Base-by-base conservation (phyloP, 1,140 invertebrate species). In the Zaprionus lachaisei region DNA sequence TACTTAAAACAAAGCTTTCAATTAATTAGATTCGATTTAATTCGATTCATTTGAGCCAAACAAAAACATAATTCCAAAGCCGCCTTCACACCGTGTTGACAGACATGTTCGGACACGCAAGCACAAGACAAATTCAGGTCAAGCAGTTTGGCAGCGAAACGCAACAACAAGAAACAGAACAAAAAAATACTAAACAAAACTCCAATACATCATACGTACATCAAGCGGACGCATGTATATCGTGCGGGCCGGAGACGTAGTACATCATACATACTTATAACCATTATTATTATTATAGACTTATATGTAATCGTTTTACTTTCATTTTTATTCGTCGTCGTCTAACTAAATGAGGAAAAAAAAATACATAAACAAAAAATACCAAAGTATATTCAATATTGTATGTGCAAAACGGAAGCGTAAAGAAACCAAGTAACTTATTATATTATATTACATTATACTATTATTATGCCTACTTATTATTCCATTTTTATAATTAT, bases 401-500 rank as follows among this genome's bases (percentile, higher is more conserved):
- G 80, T 81, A 87, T 87, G 80, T 83, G 83, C 80, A 87, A 86
- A 71, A 71, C 24, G 65, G 65, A 75, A 80, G 85, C 64, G 56
- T 68, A 74, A 84, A 63, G 68, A 82, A 87, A 83, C 72, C 65
- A 82, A 77, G 51, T 67, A 66, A 34, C 85, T 81, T 89, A 89
- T 89, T 89, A 84, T 89, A 87, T 87, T 87, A 72, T 81, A 89
- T 89, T 89, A 87, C 64, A 86, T 87, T 87, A 84, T 85, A 83
- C 47, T 82, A 89, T 89, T 89, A 90, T 89, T 87, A 87, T 83
- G 84, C 84, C 84, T 87, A 87, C 84, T 87, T 87, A 87, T 87
- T 87, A 90, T 90, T 90, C 85, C 85, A 90, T 90, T 90, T 90
- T 90, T 90, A 90, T 85, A 85, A 90, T 90, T 90, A 90, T 77